Percentiles rank a stretch among this genome's conserved stretches.
phyloP scores from a whole-genome alignment of 92 coral and sea anemone species.

The Umimayanthus chanpuru region DNA sequence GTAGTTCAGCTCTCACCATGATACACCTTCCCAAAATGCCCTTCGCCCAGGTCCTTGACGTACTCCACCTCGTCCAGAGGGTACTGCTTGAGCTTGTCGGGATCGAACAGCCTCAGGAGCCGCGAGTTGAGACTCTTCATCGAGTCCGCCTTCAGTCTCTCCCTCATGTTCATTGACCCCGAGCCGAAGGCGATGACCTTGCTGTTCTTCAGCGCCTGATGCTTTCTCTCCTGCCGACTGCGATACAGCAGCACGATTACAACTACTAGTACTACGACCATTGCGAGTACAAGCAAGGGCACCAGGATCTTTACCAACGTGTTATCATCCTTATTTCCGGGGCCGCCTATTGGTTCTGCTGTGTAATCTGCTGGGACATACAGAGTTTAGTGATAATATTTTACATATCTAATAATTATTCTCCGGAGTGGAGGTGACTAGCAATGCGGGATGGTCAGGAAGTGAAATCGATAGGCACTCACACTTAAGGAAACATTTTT shows the following conservation, averaged over 20 bases:
- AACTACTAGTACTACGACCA: slow-evolving; percentile 48
- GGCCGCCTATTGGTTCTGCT: neutral
- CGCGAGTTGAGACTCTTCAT: slow-evolving; percentile 80
- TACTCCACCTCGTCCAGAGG: slow-evolving; percentile 86
- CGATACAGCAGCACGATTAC: slow-evolving; percentile 41
- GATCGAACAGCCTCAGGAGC: slow-evolving; percentile 78
- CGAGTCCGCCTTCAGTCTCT: slow-evolving; percentile 87
- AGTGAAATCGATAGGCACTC: too few relatives aligned
- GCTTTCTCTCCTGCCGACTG: slow-evolving; percentile 45
- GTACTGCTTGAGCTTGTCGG: slow-evolving; percentile 77
- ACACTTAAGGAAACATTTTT: too few relatives aligned
- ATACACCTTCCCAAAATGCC: slow-evolving; percentile 98
- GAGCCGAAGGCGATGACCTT: slow-evolving; percentile 51
- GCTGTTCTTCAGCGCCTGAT: slow-evolving; percentile 42
- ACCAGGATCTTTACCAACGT: slow-evolving; percentile 54
- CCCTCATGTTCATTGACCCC: slow-evolving; percentile 81
- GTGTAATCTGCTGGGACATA: slow-evolving; percentile 34
- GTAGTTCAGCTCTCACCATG: slow-evolving; percentile 71
- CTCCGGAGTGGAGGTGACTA: too few relatives aligned
- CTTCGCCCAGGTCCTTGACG: slow-evolving; percentile 94
- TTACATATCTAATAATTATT: too few relatives aligned
- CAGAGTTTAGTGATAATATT: neutral
- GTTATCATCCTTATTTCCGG: neutral
- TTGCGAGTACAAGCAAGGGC: slow-evolving; percentile 41
- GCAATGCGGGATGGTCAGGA: too few relatives aligned